Conservation (phyloP, 1,140 invertebrate genomes). For the Elysia chlorotica region DNA sequence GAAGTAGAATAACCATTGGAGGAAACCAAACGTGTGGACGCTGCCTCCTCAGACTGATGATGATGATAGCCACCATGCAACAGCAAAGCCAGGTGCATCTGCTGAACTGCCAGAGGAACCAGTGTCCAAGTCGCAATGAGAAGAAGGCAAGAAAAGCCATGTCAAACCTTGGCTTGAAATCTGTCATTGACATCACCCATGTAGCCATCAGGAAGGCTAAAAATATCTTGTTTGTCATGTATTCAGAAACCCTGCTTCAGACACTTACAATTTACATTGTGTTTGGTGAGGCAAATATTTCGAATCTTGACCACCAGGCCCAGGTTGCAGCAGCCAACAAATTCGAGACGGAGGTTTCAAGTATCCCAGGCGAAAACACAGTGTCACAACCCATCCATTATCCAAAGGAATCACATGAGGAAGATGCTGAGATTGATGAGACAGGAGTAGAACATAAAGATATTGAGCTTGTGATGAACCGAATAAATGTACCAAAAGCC, state of each 20-base stretch:
- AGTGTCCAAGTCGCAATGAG: slow-evolving; percentile 89
- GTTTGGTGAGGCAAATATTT: slow-evolving; percentile 96
- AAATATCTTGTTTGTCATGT: slow-evolving; percentile 99
- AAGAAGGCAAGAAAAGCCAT: slow-evolving; percentile 99
- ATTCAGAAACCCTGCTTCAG: slow-evolving; percentile 98
- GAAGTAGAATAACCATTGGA: no score
- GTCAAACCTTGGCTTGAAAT: slow-evolving; percentile 87
- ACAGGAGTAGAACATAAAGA: no score
- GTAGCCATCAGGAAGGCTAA: slow-evolving; percentile 99
- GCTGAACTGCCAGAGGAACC: slow-evolving; percentile 81
- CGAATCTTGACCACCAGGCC: slow-evolving; percentile 96
- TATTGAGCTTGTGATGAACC: no score
- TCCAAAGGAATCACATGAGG: slow-evolving; percentile 65
- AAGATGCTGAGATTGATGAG: slow-evolving; percentile 67
- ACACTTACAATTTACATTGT: slow-evolving; percentile 99
- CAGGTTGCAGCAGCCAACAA: slow-evolving; percentile 98
- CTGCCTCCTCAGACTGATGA: no score
- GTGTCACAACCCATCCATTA: slow-evolving; percentile 60
- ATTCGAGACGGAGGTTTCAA: slow-evolving; percentile 70
- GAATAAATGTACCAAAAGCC: no score
- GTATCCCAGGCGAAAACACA: slow-evolving; percentile 44
- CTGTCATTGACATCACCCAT: slow-evolving; percentile 92
- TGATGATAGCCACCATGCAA: no score
- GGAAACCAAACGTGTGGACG: no score
- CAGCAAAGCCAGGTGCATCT: no score